Evolutionary conservation across 2,888 invertebrate genomes (phyloP).

Genomic region (Tenodera sinensis): DNA sequence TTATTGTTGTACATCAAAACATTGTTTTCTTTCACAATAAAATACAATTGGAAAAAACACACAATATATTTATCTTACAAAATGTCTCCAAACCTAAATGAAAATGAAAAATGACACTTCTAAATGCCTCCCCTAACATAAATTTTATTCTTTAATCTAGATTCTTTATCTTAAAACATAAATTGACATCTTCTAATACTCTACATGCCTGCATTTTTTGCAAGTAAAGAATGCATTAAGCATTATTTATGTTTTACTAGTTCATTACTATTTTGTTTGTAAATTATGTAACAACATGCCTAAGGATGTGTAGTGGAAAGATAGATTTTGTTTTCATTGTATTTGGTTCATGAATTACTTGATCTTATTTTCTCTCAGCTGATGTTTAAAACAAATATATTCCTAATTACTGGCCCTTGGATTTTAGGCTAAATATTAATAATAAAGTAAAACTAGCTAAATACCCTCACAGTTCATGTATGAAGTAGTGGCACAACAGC

Average conservation of each 20-base stretch:
- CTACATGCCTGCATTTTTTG: not conserved
- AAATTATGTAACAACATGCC: too few species aligned
- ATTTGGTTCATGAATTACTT: too few species aligned
- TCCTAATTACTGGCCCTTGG: too few species aligned
- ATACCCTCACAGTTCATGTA: too few species aligned
- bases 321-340: too few species aligned
- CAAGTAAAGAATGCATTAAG: not conserved
- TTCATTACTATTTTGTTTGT: too few species aligned
- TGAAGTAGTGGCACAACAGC: too few species aligned
- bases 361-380: too few species aligned
- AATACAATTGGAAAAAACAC: not conserved
- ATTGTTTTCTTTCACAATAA: not conserved
- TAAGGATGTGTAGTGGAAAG: too few species aligned
- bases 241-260: not conserved
- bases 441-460: too few species aligned
- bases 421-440: too few species aligned
- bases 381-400: too few species aligned
- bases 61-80: not conserved
- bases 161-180: not conserved
- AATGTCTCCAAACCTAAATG: not conserved
- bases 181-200: not conserved
- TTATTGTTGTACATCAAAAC: not conserved
- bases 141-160: not conserved
- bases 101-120: not conserved
- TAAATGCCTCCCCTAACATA: not conserved